Evolutionary conservation across 2,888 invertebrate genomes (phyloP), one percentile per base, ranked within the genome.

Genomic region (Bruchidius siliquastri): DNA sequence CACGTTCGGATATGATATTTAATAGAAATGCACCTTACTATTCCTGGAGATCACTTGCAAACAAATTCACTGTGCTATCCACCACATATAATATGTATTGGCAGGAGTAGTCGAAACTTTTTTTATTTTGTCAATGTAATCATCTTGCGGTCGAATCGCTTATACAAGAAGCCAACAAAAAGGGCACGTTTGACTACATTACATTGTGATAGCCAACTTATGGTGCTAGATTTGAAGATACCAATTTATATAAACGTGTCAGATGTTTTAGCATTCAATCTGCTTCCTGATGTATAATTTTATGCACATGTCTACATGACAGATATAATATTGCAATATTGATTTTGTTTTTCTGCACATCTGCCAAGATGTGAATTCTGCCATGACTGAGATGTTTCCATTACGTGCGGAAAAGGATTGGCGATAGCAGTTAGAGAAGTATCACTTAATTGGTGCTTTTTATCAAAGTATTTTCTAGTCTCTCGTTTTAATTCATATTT

Each of bases 401-500:
- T 8, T 49, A 49, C 49, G 8, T 13, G 49, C 49, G 49, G 49
- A 49, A 4, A 13, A 49, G 13, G 72, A 72, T 67, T 70, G 67
- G 49, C 30, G 74, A 74, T 74, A 75, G 74, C 76, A 75, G 70
- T 71, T 69, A 67, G n/a, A 10, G 66, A 22, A 69, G 68, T 71
- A 74, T 73, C 73, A 68, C 71, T 67, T 73, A 68, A 71, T 73
- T 68, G 75, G 75, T 77, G 77, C 75, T 76, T 72, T 72, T 73
- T 72, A 32, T 76, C 73, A 74, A 70, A 74, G 72, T 75, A 70
- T 76, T 73, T 71, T 77, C 74, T 74, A 76, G 74, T 75, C 76
- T 72, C 75, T 75, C 73, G 73, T 76, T 74, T 74, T 75, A 73
- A 71, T 74, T 68, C 70, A 13, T 72, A 72, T 74, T 72, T 72